Evolutionary conservation across 2,888 invertebrate species (phyloP), one percentile per base, ranked within the genome.

Genomic region (Caenorhabditis auriculariae): DNA sequence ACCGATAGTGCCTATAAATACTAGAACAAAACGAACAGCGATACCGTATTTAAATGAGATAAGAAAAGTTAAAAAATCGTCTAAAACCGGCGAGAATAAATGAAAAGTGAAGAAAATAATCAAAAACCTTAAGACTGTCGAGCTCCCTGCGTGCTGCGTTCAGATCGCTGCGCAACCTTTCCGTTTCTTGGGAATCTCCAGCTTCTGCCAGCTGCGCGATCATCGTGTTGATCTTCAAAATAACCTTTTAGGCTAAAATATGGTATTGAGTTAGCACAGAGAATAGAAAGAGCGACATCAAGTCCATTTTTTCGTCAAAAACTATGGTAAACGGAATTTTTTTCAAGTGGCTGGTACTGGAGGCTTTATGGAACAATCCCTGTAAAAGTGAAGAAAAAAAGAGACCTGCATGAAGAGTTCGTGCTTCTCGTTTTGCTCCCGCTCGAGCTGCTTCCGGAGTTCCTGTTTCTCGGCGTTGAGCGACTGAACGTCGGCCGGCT

Each of bases 381-480:
- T n/a, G n/a, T n/a, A n/a, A n/a, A n/a, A n/a, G n/a, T n/a, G 17
- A 35, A 35, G 1, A 19, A 28, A 17, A 24, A 3, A 4, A 43
- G 26, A 12, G n/a, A 78, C 77, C 73, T 79, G 77, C 61, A 74
- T 65, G 56, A 79, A 79, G 5, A 79, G 59, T 54, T 79, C 78
- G 17, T 74, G 76, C 54, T 79, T 79, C 29, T 79, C 79, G 47
- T 48, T 73, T 42, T 79, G 76, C 53, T 79, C 78, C 24, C 78
- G 57, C 23, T 77, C 74, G 46, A 79, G 60, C 41, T 78, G 78
- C 28, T 61, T 63, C n/a, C 75, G 65, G 17, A 78, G 60, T 39
- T 78, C 77, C 35, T 71, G 62, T 44, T 79, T 79, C 54, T 79
- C 75, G 17, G 68, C 66, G 54, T 72, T 60, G n/a, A 79, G 55